Evolutionary conservation across 1,140 invertebrate genomes (phyloP), one percentile per base, ranked within the genome.

Genomic region (Dendrolimus kikuchii): DNA sequence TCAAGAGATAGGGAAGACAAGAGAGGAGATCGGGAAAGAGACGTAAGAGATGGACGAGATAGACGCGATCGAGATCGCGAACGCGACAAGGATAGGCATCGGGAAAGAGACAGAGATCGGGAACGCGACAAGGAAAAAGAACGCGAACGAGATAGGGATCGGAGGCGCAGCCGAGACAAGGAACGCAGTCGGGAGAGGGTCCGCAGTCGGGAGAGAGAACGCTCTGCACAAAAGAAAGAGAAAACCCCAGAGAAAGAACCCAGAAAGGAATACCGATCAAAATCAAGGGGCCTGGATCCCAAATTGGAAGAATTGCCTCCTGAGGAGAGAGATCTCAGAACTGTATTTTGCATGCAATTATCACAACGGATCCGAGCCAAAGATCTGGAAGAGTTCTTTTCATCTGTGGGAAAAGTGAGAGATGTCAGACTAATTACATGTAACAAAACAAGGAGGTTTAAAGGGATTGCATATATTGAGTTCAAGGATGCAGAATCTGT

Each of bases 391-490:
- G 98, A 99, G 86, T 99, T 99, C 83, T 99, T 99, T 79, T 98
- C 96, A 4, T 95, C 96, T 53, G 98, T 99, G 55, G 99, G 99
- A 42, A 99, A 99, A 91, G 98, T 99, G 23, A 92, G 97, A 68
- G 99, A 99, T 90, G 99, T 99, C 6, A 90, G 98, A 74, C 92
- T 99, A 59, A 99, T 99, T 45, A 99, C 97, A 44, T 99, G 99
- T 85, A 99, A 99, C 81, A 99, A 99, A 88, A 99, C 99, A 0
- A 92, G 98, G 67, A 89, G 98, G 63, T 99, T 99, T 67, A 99
- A 99, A 89, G 99, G 99, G 50, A 99, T 99, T 74, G 96, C 98
- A 9, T 99, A 99, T 86, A 97, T 99, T 48, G 99, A 99, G 88
- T 99, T 99, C 83, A 94, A 95, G 75, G 98, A 99, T 88, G 95